Conservation (phyloP, 2,888 invertebrate genomes). For the Geotrupes spiniger region DNA sequence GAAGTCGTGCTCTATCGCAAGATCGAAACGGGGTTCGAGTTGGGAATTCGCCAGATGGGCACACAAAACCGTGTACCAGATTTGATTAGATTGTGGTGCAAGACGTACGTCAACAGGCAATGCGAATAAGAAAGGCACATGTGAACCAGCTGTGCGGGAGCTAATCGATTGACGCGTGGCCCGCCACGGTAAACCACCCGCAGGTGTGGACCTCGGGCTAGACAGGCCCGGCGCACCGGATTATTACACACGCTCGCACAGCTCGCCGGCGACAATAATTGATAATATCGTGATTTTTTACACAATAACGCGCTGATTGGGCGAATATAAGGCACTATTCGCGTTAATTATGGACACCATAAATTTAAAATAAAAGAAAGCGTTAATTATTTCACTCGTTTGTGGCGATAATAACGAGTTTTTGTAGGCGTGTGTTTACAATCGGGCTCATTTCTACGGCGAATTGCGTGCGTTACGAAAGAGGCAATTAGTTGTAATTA, state of each 20-base stretch:
- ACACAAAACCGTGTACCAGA: slow-evolving; percentile 6
- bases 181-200: slow-evolving; percentile 35
- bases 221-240: slow-evolving; percentile 18
- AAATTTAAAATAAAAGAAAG: slow-evolving; percentile 1
- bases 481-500: too few relatives aligned
- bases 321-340: slow-evolving; percentile 1
- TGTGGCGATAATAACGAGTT: not conserved
- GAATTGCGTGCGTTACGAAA: too few relatives aligned
- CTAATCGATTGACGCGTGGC: slow-evolving; percentile 45
- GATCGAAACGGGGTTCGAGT: not conserved
- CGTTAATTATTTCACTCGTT: not conserved
- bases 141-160: slow-evolving; percentile 38
- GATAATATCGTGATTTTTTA: slow-evolving; percentile 7
- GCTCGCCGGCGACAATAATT: not conserved
- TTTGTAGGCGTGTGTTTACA: too few relatives aligned
- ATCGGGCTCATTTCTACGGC: too few relatives aligned
- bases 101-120: slow-evolving; percentile 18
- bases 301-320: not conserved
- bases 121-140: slow-evolving; percentile 33
- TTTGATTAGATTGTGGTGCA: slow-evolving; percentile 12
- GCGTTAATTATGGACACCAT: not conserved
- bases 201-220: slow-evolving; percentile 30
- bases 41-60: slow-evolving; percentile 6
- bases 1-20: slow-evolving; percentile 12
- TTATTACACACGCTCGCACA: not conserved